Conservation (phyloP, 2,888 invertebrate species). For the Cosmorhoe ocellata region DNA sequence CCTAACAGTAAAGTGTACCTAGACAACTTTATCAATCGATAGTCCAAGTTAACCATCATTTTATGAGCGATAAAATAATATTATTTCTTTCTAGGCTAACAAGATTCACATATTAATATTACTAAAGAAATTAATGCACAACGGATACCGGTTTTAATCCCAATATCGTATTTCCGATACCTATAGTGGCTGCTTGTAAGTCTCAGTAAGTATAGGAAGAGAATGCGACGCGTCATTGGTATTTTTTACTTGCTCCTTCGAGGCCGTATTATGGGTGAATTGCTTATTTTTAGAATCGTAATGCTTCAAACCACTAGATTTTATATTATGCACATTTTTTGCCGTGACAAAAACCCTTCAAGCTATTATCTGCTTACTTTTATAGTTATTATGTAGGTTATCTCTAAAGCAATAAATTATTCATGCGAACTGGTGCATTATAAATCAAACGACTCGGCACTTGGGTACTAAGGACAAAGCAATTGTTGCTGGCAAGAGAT, state of each 20-base stretch:
- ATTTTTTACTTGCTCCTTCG: conserved; percentile 56
- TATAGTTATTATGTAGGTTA: not conserved
- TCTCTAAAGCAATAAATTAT: not conserved
- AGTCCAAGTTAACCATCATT: not conserved
- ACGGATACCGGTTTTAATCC: not conserved
- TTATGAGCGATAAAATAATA: too few species aligned
- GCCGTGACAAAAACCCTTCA: not conserved
- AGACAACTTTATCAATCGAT: too few species aligned
- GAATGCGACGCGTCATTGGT: conserved; percentile 57
- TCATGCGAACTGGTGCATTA: conserved; percentile 1
- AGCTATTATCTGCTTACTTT: not conserved
- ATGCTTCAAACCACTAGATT: not conserved
- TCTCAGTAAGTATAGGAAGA: conserved; percentile 36
- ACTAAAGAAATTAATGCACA: not conserved
- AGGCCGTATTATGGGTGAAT: conserved; percentile 44
- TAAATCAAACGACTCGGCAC: not conserved
- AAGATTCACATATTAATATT: too few species aligned
- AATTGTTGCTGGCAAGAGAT: conserved; percentile 6
- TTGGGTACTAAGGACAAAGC: not conserved
- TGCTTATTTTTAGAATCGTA: conserved; percentile 26
- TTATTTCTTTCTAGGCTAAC: too few species aligned
- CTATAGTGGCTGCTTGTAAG: conserved; percentile 33
- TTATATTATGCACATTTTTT: not conserved
- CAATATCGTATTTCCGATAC: conserved; percentile 40
- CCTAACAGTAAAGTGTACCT: too few species aligned